phyloP scores from a whole-genome alignment of 1,140 invertebrate species.

The Charaxes varanes region DNA sequence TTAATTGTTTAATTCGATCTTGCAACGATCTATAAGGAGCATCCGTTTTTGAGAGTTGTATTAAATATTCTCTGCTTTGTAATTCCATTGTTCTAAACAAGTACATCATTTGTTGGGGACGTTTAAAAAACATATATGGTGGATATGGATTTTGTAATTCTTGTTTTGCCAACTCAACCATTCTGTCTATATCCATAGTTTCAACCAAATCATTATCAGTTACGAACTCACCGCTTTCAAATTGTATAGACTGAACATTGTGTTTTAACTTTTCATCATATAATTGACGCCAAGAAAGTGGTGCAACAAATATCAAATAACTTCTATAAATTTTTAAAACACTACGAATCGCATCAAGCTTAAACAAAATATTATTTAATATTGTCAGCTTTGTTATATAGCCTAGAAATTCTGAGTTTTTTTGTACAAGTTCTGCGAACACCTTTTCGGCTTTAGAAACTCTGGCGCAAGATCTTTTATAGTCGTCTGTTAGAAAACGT shows the following conservation, averaged over 20 bases:
- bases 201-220: slow-evolving; percentile 58
- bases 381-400: slow-evolving; percentile 66
- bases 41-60: slow-evolving; percentile 77
- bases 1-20: slow-evolving; percentile 65
- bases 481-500: slow-evolving; percentile 77
- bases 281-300: slow-evolving; percentile 74
- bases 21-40: slow-evolving; percentile 72
- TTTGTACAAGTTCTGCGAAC: slow-evolving; percentile 60
- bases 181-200: slow-evolving; percentile 58
- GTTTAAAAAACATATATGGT: slow-evolving; percentile 75
- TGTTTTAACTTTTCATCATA: slow-evolving; percentile 54
- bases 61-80: slow-evolving; percentile 79
- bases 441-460: slow-evolving; percentile 72
- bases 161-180: slow-evolving; percentile 47
- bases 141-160: slow-evolving; percentile 61
- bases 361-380: slow-evolving; percentile 76
- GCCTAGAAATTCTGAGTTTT: slow-evolving; percentile 69
- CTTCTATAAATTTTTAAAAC: slow-evolving; percentile 78
- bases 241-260: slow-evolving; percentile 46
- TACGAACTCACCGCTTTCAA: slow-evolving; percentile 43
- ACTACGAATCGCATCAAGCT: slow-evolving; percentile 77
- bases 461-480: slow-evolving; percentile 74
- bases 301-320: slow-evolving; percentile 78
- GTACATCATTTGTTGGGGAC: slow-evolving; percentile 74
- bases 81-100: slow-evolving; percentile 77